phyloP scores from a whole-genome alignment of 2,797 vertebrate species.

The Notolabrus celidotus region DNA sequence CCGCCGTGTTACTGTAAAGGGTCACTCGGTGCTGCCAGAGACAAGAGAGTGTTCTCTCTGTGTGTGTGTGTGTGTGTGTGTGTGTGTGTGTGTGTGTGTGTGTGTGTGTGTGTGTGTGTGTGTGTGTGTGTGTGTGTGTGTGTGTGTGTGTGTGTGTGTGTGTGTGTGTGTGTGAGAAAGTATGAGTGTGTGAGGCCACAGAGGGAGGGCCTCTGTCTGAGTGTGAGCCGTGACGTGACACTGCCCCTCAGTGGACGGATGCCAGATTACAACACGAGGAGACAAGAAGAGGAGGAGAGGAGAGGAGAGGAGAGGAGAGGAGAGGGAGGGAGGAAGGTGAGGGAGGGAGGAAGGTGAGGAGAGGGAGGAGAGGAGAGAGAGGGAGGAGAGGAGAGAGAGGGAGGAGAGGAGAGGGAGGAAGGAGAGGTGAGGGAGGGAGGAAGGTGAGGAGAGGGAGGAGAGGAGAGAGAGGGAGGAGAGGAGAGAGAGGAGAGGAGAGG shows the following conservation, averaged over 20 bases:
- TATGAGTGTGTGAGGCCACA: constrained; percentile 1
- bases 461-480: too few relatives aligned
- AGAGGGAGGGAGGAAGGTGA: neutral
- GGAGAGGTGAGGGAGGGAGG: too few relatives aligned
- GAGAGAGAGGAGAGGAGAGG: too few relatives aligned
- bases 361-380: too few relatives aligned
- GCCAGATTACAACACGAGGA: constrained; percentile 69
- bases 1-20: constrained; percentile 78
- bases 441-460: too few relatives aligned
- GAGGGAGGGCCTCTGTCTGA: neutral
- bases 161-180: constrained; percentile 8
- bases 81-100: constrained; percentile 16
- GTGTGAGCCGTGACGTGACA: constrained; percentile 65
- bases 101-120: constrained; percentile 16
- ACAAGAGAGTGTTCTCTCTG: constrained; percentile 63
- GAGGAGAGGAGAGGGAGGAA: too few relatives aligned
- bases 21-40: constrained; percentile 78
- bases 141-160: constrained; percentile 20
- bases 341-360: too few relatives aligned
- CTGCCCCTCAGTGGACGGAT: constrained; percentile 79
- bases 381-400: too few relatives aligned
- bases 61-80: constrained; percentile 32
- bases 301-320: too few relatives aligned
- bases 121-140: constrained; percentile 18
- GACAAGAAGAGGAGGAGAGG: too few relatives aligned